phyloP scores from a whole-genome alignment of 2,113 vertebrate genomes.

The Talpa occidentalis region DNA sequence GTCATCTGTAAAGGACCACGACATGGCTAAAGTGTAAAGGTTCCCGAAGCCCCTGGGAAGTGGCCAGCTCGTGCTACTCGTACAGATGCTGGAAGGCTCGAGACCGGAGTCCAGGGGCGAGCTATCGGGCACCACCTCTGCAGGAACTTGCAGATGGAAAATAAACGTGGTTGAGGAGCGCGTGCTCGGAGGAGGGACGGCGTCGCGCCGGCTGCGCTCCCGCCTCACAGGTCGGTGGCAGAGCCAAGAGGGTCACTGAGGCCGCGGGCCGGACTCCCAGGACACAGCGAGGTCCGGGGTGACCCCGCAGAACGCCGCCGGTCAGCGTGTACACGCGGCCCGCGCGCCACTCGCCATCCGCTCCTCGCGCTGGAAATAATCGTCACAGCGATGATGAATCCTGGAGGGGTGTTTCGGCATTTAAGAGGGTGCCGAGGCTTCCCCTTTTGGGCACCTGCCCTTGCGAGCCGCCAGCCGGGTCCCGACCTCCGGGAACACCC shows the following conservation, averaged over 20 bases:
- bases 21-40: not conserved
- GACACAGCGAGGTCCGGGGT: too few species aligned
- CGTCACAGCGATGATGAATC: not conserved
- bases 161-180: accelerated
- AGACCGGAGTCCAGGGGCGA: not conserved
- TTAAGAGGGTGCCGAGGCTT: not conserved
- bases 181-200: too few species aligned
- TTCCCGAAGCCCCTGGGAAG: not conserved
- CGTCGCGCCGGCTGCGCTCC: not conserved
- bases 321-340: not conserved
- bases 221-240: not conserved
- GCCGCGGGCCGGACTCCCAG: not conserved
- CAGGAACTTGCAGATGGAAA: not conserved
- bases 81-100: not conserved
- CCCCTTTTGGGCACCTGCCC: not conserved
- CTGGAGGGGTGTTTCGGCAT: not conserved
- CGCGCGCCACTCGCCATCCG: not conserved
- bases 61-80: not conserved
- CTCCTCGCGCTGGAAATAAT: not conserved
- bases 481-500: too few species aligned
- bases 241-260: not conserved
- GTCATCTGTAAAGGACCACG: too few species aligned
- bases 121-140: accelerated
- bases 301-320: not conserved
- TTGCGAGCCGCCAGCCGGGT: not conserved